Conservation (phyloP, 1,140 invertebrate species). For the Steinernema khuongi region DNA sequence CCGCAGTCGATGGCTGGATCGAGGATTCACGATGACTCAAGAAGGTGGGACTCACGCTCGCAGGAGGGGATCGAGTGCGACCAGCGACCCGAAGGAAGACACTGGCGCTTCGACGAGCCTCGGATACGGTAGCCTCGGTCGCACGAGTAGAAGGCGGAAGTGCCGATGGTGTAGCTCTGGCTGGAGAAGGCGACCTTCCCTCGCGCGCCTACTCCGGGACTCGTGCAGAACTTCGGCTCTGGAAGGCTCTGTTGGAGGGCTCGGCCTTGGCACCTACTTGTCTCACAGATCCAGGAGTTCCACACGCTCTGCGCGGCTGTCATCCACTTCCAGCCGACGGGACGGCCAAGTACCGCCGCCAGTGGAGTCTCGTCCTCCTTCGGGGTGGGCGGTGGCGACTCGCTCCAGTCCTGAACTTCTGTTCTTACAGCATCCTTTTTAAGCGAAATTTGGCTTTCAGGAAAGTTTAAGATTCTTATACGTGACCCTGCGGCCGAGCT, state of each 20-base stretch:
- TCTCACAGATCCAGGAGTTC: slow-evolving; percentile 42
- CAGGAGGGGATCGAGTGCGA: slow-evolving; percentile 32
- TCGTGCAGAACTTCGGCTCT: slow-evolving; percentile 45
- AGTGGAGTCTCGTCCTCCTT: slow-evolving; percentile 23
- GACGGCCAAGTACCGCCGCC: slow-evolving; percentile 33
- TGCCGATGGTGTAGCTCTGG: slow-evolving; percentile 43
- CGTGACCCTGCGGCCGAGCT: no score
- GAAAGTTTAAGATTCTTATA: no score
- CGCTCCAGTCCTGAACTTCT: slow-evolving; percentile 15
- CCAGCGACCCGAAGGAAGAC: slow-evolving; percentile 32
- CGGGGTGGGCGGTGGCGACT: slow-evolving; percentile 17
- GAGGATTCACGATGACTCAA: neutral
- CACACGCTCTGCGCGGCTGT: slow-evolving; percentile 37
- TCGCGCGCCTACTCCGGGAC: slow-evolving; percentile 35
- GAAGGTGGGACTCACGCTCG: slow-evolving; percentile 14
- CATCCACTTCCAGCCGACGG: slow-evolving; percentile 25
- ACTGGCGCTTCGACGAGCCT: slow-evolving; percentile 31
- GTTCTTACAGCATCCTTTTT: no score
- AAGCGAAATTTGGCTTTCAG: no score
- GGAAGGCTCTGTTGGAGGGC: neutral
- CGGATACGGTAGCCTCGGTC: slow-evolving; percentile 32
- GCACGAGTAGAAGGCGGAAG: slow-evolving; percentile 40
- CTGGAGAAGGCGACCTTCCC: slow-evolving; percentile 37
- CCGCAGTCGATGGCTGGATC: slow-evolving; percentile 34
- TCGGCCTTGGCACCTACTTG: slow-evolving; percentile 23